phyloP scores from a whole-genome alignment of 2,113 vertebrate species.

The Macaca nemestrina region DNA sequence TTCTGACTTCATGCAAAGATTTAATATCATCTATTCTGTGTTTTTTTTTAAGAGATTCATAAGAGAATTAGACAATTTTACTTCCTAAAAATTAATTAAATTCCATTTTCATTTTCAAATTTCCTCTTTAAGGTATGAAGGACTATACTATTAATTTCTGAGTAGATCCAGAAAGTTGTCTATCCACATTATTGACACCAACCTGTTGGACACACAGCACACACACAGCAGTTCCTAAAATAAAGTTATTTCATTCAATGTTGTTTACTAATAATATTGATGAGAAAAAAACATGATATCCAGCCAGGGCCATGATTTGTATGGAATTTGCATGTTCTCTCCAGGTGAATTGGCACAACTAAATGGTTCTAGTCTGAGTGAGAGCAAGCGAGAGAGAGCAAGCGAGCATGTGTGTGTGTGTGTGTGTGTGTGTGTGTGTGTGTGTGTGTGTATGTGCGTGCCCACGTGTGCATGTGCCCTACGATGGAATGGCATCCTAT shows the following conservation, averaged over 20 bases:
- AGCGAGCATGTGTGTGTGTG: not conserved
- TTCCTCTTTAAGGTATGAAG: not conserved
- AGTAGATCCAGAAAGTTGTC: not conserved
- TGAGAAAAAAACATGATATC: not conserved
- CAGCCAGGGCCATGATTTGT: not conserved
- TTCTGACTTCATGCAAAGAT: not conserved
- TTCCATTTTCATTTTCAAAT: not conserved
- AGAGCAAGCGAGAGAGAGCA: no score
- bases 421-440: not conserved
- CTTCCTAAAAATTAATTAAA: not conserved
- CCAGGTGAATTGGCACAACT: not conserved
- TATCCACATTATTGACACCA: not conserved
- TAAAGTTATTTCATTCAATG: not conserved
- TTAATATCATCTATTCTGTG: not conserved
- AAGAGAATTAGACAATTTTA: not conserved
- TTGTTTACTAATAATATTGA: not conserved
- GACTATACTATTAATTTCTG: no score
- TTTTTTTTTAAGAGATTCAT: not conserved
- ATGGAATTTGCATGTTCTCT: not conserved
- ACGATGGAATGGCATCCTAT: not conserved
- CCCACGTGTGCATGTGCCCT: accelerated
- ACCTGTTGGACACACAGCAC: not conserved
- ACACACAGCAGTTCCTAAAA: not conserved
- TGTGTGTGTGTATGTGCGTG: accelerated
- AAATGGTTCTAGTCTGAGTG: not conserved